phyloP scores from a whole-genome alignment of 2,888 invertebrate genomes.

The Heliconius ethilla region DNA sequence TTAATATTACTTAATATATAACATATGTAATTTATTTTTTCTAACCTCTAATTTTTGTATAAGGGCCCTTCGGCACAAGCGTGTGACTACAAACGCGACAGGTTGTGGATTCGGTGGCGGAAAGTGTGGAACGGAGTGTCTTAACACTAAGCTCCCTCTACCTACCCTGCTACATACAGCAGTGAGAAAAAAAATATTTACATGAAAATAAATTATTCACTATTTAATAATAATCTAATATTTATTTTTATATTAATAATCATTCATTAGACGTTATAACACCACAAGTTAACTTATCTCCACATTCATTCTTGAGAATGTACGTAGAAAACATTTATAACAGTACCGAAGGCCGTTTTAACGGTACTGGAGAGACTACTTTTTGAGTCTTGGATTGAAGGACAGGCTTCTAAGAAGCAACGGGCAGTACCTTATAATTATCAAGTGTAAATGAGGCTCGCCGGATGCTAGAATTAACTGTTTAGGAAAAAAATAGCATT shows the following conservation, averaged over 20 bases:
- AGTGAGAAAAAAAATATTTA: neutral
- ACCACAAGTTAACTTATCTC: constrained; percentile 18
- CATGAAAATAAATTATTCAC: neutral
- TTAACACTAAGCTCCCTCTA: neutral
- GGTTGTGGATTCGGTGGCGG: too few relatives aligned
- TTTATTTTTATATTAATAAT: neutral
- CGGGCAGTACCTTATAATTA: constrained; percentile 48
- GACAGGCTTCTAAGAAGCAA: constrained; percentile 50
- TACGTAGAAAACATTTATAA: constrained; percentile 35
- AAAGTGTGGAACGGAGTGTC: too few relatives aligned
- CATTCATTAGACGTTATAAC: neutral
- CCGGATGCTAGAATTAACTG: constrained; percentile 41
- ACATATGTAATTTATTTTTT: too few relatives aligned
- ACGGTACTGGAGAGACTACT: constrained; percentile 48
- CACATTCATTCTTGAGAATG: constrained; percentile 33
- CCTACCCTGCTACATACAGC: too few relatives aligned
- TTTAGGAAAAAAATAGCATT: constrained; percentile 23
- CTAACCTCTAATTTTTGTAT: too few relatives aligned
- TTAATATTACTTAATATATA: too few relatives aligned
- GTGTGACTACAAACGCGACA: too few relatives aligned
- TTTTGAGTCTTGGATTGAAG: constrained; percentile 48
- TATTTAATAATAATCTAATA: neutral
- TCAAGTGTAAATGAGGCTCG: constrained; percentile 36
- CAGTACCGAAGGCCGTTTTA: constrained; percentile 49
- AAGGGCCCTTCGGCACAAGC: too few relatives aligned